Base-by-base conservation (phyloP, 2,113 vertebrate species). In the Mellivora capensis region DNA sequence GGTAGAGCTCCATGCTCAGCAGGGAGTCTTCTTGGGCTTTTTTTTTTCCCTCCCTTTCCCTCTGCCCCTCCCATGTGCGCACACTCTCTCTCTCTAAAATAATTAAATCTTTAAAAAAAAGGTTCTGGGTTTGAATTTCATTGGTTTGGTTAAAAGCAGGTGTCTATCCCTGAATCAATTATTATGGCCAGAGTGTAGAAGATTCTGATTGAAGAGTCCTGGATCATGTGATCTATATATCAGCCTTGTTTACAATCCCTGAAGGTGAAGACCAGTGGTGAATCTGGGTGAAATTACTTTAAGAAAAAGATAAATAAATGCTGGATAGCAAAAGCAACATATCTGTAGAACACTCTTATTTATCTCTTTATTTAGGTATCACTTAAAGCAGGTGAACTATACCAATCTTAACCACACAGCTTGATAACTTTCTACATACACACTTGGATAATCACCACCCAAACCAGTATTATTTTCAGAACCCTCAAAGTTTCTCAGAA, bases 131-230 rank as follows among this genome's bases (percentile, higher is more conserved):
- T 80, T 90, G 74, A 91, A 72, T 72, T 44, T 44, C 62, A 71
- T n/a, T 29, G 39, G 37, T 91, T 83, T 91, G 9, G 31, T 59
- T 91, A 72, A 91, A 71, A 72, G 59, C 64, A 91, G 29, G 13
- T n/a, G 37, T 59, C 29, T 52, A 72, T 83, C 62, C 39, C 29
- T 71, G 49, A 54, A 42, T 37, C 37, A 91, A 44, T 34, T 87
- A 31, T 6, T 90, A 31, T 59, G 49, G 34, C 64, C 34, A 13
- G 47, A 14, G 25, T 27, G 23, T 87, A 25, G 52, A 83, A 71
- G 57, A 42, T 11, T 76, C 69, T 59, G 89, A 69, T 29, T 69
- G 49, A 21, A 29, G 37, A 44, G 49, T 25, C 47, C 20, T 57
- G 9, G 49, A 44, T 82, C 79, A 34, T 44, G 21, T 44, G 62